Percentiles rank a stretch among this genome's conserved stretches.
These are phyloP conservation scores for Callionymus lyra DNA, from an alignment of 2,113 vertebrate species.

Conservation along the genomic window DNA sequence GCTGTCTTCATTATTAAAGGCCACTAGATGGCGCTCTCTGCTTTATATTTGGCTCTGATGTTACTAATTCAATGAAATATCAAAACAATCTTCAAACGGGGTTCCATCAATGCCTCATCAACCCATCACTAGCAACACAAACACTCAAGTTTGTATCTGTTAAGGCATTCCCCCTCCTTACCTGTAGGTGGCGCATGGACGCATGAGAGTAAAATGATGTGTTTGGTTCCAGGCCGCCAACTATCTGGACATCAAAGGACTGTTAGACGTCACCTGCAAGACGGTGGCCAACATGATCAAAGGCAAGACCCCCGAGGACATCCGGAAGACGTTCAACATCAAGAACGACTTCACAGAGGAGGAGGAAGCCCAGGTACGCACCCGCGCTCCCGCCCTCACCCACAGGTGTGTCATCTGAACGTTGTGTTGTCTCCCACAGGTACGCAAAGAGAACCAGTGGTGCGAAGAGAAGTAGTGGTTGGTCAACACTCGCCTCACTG, in stretches of 20 bases:
- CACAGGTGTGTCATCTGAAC: neutral
- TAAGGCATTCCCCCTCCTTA: no score
- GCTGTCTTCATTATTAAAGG: no score
- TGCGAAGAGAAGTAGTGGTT: slow-evolving; percentile 95
- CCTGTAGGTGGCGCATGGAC: no score
- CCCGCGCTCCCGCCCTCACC: neutral
- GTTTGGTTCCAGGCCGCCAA: slow-evolving; percentile 81
- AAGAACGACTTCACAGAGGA: slow-evolving; percentile 99
- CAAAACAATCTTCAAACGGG: no score
- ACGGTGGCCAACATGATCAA: slow-evolving; percentile 99
- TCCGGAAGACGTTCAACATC: slow-evolving; percentile 98
- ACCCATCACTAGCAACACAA: no score
- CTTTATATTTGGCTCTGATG: no score
- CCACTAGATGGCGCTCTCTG: no score
- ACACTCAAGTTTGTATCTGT: no score
- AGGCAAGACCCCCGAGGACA: slow-evolving; percentile 98
- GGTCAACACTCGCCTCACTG: slow-evolving; percentile 75
- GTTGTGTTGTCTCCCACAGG: slow-evolving; percentile 60
- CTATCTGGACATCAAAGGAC: slow-evolving; percentile 98
- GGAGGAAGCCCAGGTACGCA: slow-evolving; percentile 91
- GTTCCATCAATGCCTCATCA: no score
- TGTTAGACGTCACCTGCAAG: slow-evolving; percentile 98
- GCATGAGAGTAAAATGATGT: no score
- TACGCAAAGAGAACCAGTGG: slow-evolving; percentile 99
- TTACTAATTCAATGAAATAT: no score